These are phyloP conservation scores for Venustaconcha ellipsiformis DNA, from an alignment of 1,140 invertebrate species.

Conservation along the genomic window DNA sequence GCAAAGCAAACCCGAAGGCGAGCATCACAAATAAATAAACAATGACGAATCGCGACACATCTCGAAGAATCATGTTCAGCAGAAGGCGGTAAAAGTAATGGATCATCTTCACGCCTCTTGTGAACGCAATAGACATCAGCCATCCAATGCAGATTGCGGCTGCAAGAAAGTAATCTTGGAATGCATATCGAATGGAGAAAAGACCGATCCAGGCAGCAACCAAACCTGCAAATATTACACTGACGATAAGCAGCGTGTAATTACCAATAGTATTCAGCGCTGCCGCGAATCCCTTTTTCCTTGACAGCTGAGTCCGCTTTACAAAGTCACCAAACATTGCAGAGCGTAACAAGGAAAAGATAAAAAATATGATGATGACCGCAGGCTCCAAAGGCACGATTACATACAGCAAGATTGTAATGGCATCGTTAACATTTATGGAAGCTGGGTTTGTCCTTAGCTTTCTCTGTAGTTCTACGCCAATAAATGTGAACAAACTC, in stretches of 20 bases:
- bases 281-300: not conserved
- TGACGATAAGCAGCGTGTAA: conserved; percentile 28
- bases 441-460: conserved; percentile 24
- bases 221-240: conserved; percentile 41
- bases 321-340: conserved; percentile 5
- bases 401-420: conserved; percentile 35
- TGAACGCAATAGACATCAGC: conserved; percentile 56
- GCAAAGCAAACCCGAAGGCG: conserved; percentile 59
- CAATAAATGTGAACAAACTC: conserved; percentile 47
- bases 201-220: conserved; percentile 52
- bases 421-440: conserved; percentile 12
- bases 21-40: conserved; percentile 62
- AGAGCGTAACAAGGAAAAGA: conserved; percentile 16
- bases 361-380: conserved; percentile 38
- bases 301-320: conserved; percentile 3
- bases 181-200: conserved; percentile 26
- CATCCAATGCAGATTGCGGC: conserved; percentile 55
- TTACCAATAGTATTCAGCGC: conserved; percentile 18
- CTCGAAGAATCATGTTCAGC: conserved; percentile 58
- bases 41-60: conserved; percentile 57
- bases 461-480: conserved; percentile 28
- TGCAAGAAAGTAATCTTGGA: conserved; percentile 55
- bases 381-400: conserved; percentile 49
- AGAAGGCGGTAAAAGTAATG: conserved; percentile 64
- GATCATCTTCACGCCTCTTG: conserved; percentile 55